Conservation (phyloP, 1,140 invertebrate genomes). For the Drosophila albomicans region DNA sequence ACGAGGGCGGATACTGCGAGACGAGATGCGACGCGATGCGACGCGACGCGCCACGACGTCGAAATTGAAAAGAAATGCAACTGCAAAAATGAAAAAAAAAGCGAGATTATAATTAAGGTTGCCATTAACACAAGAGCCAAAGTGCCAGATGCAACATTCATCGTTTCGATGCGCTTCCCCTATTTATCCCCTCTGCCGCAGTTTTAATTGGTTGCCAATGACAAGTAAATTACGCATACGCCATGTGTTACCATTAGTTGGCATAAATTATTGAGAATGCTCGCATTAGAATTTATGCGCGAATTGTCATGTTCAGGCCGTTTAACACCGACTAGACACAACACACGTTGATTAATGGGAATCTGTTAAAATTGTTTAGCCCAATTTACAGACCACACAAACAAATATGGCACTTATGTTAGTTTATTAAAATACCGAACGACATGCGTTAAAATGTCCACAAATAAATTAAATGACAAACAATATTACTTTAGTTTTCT, state of each 20-base stretch:
- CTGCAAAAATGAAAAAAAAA: conserved; percentile 46
- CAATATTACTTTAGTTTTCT: neutral
- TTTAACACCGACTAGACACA: conserved; percentile 44
- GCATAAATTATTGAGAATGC: conserved; percentile 73
- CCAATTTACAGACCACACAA: conserved; percentile 8
- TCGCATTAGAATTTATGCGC: conserved; percentile 69
- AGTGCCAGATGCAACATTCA: conserved; percentile 58
- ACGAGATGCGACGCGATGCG: neutral
- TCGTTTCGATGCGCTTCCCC: neutral
- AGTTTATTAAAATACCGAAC: neutral
- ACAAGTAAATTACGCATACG: conserved; percentile 61
- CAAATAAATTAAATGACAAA: neutral
- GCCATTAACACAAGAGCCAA: conserved; percentile 37
- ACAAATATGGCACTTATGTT: conserved; percentile 30
- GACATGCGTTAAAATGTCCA: neutral
- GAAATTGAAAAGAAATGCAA: conserved; percentile 64
- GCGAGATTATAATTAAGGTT: conserved; percentile 73
- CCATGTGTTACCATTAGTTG: conserved; percentile 72
- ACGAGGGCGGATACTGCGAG: neutral
- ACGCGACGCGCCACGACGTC: too few species aligned
- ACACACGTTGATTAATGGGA: conserved; percentile 67
- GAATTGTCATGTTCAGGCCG: conserved; percentile 67
- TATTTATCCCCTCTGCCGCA: neutral
- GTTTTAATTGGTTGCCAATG: conserved; percentile 39
- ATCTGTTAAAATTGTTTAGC: conserved; percentile 39